Base-by-base conservation (phyloP, 2,797 vertebrate species). In the Ctenochaetus hawaiiensis region DNA sequence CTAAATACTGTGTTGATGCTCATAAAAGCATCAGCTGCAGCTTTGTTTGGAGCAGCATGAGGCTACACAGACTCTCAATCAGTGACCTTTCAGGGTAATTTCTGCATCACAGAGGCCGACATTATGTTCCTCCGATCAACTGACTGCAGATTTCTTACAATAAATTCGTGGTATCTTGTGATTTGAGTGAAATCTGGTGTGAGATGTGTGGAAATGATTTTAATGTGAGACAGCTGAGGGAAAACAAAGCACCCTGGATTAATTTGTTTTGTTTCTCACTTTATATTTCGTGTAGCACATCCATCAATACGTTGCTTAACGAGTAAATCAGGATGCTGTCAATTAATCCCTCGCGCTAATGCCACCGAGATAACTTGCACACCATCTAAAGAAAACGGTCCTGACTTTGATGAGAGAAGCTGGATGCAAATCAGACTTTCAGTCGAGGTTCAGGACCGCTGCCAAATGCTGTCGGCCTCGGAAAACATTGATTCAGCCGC, bases 401-500 rank as follows among this genome's bases (percentile, higher is more conserved):
- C 13, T 64, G 69, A 67, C 49, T 37, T 34, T 26, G 72, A 66
- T 37, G 63, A 72, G 53, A 45, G 20, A 52, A 45, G 61, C 5
- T 39, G 30, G 75, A 70, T 57, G 57, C 20, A n/a, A 43, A 54
- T 17, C 56, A 59, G 60, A 70, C 53, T 30, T 67, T 74, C 30
- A 49, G 57, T 44, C 41, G n/a, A 37, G 56, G 64, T 44, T 63
- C 56, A 65, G 73, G 22, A 52, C 48, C 6, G 23, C 67, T 62
- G 79, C 77, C 71, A 82, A 72, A 48, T 0, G 16, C 52, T 59
- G 64, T 59, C 75, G 47, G 79, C 67, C 75, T 74, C 5, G 49
- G 44, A 72, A 77, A 67, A 52, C 77, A 74, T 64, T 9, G 80
- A 88, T 72, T 78, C 59, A 79, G 72, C 60, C 52, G 12, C 62